These are phyloP conservation scores for Labeo catla DNA, from an alignment of 2,113 vertebrate species.

Conservation along the genomic window DNA sequence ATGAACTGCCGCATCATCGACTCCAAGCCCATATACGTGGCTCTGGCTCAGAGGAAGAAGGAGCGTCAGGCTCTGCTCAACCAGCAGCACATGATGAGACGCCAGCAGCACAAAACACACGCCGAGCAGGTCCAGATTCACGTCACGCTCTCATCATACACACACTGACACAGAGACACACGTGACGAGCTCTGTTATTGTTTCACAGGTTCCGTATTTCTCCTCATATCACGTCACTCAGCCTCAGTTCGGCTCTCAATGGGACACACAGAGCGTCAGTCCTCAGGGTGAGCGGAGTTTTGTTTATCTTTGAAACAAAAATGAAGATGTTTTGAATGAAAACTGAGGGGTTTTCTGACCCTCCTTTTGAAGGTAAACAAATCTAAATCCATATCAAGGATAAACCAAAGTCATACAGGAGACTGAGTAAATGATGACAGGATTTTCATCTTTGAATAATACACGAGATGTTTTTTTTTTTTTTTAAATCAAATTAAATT, in stretches of 20 bases:
- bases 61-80: slow-evolving; percentile 96
- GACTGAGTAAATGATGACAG: too few relatives aligned
- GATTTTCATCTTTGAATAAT: too few relatives aligned
- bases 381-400: too few relatives aligned
- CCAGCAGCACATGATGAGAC: slow-evolving; percentile 91
- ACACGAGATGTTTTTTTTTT: too few relatives aligned
- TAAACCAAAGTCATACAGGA: too few relatives aligned
- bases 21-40: slow-evolving; percentile 95
- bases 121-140: background rate
- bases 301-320: too few relatives aligned
- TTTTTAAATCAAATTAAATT: too few relatives aligned
- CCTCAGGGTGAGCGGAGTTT: slow-evolving; percentile 85
- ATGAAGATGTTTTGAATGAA: too few relatives aligned
- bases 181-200: background rate
- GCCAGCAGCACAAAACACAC: too few relatives aligned
- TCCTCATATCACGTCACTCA: slow-evolving; percentile 81
- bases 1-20: slow-evolving; percentile 97
- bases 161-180: background rate
- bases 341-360: too few relatives aligned
- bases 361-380: too few relatives aligned
- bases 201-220: slow-evolving; percentile 80
- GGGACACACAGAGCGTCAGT: slow-evolving; percentile 74
- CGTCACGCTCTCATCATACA: background rate
- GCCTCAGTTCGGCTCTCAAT: slow-evolving; percentile 90
- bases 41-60: slow-evolving; percentile 94